Evolutionary conservation across 2,113 vertebrate species (phyloP).

Genomic region (Pampusana beccarii): DNA sequence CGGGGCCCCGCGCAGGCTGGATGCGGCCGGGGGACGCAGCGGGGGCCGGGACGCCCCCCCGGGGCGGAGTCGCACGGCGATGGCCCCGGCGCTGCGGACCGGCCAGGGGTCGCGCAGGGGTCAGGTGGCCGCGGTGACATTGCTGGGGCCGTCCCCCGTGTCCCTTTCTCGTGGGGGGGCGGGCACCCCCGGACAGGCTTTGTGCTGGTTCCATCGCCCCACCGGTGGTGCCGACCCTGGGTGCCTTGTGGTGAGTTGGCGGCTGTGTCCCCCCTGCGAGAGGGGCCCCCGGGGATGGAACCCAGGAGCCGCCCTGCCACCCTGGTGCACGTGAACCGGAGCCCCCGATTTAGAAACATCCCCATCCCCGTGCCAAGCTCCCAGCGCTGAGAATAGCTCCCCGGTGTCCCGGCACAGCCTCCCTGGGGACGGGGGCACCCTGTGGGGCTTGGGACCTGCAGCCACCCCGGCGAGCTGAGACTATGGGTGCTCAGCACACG

Average conservation of each 20-base stretch:
- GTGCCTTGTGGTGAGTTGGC: not conserved
- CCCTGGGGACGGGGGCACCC: conserved; percentile 1
- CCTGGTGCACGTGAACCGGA: not conserved
- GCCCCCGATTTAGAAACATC: conserved; percentile 60
- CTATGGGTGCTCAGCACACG: rapidly evolving
- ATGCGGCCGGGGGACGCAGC: not conserved
- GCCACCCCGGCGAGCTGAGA: not conserved
- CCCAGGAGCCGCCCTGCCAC: not conserved
- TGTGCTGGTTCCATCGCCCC: not conserved
- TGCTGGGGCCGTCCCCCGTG: rapidly evolving
- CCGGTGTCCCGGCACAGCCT: not conserved
- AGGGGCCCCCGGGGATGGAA: not conserved
- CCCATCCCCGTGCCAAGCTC: conserved; percentile 17
- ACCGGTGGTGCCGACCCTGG: not conserved
- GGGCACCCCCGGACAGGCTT: too few relatives aligned
- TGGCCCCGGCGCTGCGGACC: not conserved
- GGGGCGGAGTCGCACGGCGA: not conserved
- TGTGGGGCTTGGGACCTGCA: rapidly evolving
- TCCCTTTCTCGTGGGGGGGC: not conserved
- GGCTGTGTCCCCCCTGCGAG: not conserved
- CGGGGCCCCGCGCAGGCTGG: not conserved
- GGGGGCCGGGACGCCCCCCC: not conserved
- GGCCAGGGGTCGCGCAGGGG: too few relatives aligned
- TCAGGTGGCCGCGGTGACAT: not conserved
- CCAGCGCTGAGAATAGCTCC: conserved; percentile 47